Evolutionary conservation across 2,113 vertebrate species (phyloP), one percentile per base, ranked within the genome.

Genomic region (Motacilla alba): DNA sequence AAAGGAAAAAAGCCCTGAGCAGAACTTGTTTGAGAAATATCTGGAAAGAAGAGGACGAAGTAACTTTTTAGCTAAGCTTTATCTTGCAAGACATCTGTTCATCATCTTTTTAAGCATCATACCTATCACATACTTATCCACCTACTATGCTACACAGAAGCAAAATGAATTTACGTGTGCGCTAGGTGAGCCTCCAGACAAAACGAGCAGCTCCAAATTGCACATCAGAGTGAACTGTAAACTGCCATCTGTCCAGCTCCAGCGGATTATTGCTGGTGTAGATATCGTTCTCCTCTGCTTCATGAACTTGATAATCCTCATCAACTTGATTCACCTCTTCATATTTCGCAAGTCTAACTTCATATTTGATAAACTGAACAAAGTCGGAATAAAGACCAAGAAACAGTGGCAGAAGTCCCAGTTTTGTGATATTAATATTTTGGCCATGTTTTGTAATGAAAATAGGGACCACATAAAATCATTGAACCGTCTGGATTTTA

Each of bases 391-490:
- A 92, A 99, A 99, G 97, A 99, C 99, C 3, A 98, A 99, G 44
- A 98, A 99, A 18, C 99, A 99, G 94, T 99, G 99, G 99, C 99
- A 99, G 96, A 99, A 99, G 96, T 99, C 99, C 4, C 99, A 99
- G 97, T 99, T 99, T 98, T 99, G 99, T 15, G 99, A 99, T 96
- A 99, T 99, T 94, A 99, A 99, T 97, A 99, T 99, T 97, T 98
- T 99, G 95, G 99, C 99, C 55, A 99, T 99, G 99, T 99, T 99
- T 97, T 99, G 99, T 96, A 99, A 99, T 33, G 99, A 99, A 98
- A 99, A 99, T 96, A 98, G 99, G 28, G 99, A 99, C 98, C 99
- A 99, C 96, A 99, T 99, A 97, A 99, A 99, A 97, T 99, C 99
- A 0, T 97, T 99, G 77, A 99, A 99, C 97, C 98, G 99, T 27